Evolutionary conservation across 2,113 vertebrate species (phyloP).

Genomic region (Sinocyclocheilus grahami): DNA sequence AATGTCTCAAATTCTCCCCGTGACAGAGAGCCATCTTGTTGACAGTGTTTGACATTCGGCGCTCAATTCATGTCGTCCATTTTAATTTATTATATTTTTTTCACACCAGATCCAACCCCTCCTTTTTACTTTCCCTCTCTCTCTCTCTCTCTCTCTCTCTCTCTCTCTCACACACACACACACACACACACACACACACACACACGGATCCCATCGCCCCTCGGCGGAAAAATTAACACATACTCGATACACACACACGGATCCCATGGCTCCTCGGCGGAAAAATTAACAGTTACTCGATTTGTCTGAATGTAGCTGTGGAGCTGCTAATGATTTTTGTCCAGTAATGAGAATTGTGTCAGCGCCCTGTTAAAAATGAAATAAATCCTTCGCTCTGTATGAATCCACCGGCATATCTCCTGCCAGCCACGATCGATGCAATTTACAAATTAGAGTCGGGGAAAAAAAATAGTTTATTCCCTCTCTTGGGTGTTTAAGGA

Average conservation of each 20-base stretch:
- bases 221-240: slow-evolving; percentile 84
- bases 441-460: slow-evolving; percentile 76
- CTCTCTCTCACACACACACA: not conserved
- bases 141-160: not conserved
- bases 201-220: slow-evolving; percentile 39
- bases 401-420: slow-evolving; percentile 65
- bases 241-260: slow-evolving; percentile 69
- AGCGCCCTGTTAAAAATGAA: slow-evolving; percentile 49
- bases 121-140: slow-evolving; percentile 29
- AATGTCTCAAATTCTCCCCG: slow-evolving; percentile 99
- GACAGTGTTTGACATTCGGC: slow-evolving; percentile 46
- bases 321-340: slow-evolving; percentile 71
- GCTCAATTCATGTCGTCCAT: too few species aligned
- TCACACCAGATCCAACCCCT: slow-evolving; percentile 52
- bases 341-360: slow-evolving; percentile 60
- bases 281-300: slow-evolving; percentile 88
- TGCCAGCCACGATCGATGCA: slow-evolving; percentile 68
- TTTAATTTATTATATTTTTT: slow-evolving; percentile 57
- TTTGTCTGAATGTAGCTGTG: slow-evolving; percentile 69
- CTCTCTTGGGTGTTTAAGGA: slow-evolving; percentile 70
- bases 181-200: not conserved
- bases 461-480: slow-evolving; percentile 45
- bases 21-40: slow-evolving; percentile 97
- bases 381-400: slow-evolving; percentile 63
- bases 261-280: slow-evolving; percentile 36